phyloP scores from a whole-genome alignment of 1,140 invertebrate genomes.

The Pseudobourletiella spinata region DNA sequence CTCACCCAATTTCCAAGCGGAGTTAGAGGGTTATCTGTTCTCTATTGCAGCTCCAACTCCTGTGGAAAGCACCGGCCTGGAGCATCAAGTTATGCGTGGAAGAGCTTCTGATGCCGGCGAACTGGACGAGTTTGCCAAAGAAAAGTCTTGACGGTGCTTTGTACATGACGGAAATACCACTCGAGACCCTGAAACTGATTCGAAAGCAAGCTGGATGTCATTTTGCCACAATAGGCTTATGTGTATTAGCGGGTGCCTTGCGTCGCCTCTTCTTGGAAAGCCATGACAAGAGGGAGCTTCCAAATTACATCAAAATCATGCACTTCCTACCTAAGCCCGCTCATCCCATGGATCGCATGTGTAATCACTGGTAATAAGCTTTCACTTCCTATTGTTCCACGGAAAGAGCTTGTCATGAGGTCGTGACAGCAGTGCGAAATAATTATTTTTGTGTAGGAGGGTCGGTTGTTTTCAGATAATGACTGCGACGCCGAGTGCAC shows the following conservation, averaged over 20 bases:
- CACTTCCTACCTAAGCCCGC: constrained; percentile 23
- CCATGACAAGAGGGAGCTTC: neutral
- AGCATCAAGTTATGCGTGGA: neutral
- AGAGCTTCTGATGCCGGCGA: neutral
- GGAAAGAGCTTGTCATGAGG: neutral
- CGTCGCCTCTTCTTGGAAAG: constrained; percentile 7
- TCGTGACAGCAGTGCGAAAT: too few species aligned
- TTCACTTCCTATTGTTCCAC: neutral
- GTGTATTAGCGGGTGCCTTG: constrained; percentile 17
- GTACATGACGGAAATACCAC: constrained; percentile 6
- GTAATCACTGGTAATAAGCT: constrained; percentile 21
- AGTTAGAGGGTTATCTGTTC: too few species aligned
- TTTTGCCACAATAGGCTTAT: constrained; percentile 23
- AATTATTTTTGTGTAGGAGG: constrained; percentile 4
- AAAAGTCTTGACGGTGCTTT: neutral
- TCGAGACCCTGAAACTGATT: constrained; percentile 16
- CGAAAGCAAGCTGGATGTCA: constrained; percentile 15
- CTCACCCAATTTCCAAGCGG: too few species aligned
- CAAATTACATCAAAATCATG: constrained; percentile 15
- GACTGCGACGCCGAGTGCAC: constrained; percentile 6
- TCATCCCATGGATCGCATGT: constrained; percentile 20
- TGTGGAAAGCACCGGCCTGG: neutral
- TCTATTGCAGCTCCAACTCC: neutral
- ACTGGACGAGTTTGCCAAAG: neutral
- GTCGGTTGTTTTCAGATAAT: constrained; percentile 20